Evolutionary conservation across 2,797 vertebrate species (phyloP).

Genomic region (Darevskia mixta): DNA sequence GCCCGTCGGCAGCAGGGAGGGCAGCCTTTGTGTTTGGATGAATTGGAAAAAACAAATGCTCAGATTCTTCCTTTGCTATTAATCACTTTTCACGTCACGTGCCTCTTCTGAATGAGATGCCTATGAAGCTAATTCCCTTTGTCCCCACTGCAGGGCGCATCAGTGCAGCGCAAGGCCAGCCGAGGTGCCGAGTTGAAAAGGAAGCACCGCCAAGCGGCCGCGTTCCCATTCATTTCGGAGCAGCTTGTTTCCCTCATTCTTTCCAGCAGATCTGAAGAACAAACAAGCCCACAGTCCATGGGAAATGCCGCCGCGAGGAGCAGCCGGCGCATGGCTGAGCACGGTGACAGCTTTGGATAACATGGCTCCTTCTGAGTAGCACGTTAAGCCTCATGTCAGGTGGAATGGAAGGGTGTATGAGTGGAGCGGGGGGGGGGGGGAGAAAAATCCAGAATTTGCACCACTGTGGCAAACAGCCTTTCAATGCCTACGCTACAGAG

Average conservation of each 20-base stretch:
- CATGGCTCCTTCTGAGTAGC: slow-evolving; percentile 33
- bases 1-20: slow-evolving; percentile 33
- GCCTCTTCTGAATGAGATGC: slow-evolving; percentile 53
- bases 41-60: slow-evolving; percentile 68
- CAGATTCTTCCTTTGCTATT: slow-evolving; percentile 41
- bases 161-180: slow-evolving; percentile 62
- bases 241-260: slow-evolving; percentile 45
- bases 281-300: slow-evolving; percentile 51
- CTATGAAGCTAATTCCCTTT: slow-evolving; percentile 64
- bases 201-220: slow-evolving; percentile 56
- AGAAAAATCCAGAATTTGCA: slow-evolving; percentile 24
- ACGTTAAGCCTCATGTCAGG: not conserved
- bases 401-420: not conserved
- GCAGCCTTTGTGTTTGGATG: slow-evolving; percentile 56
- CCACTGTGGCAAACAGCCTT: not conserved
- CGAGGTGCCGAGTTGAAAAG: slow-evolving; percentile 60
- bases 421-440: not conserved
- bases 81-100: slow-evolving; percentile 63
- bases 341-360: not conserved
- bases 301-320: slow-evolving; percentile 49
- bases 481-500: no score
- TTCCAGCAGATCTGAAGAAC: slow-evolving; percentile 53
- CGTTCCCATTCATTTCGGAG: slow-evolving; percentile 48
- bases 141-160: slow-evolving; percentile 65
- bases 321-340: slow-evolving; percentile 21